Conservation (phyloP, 2,888 invertebrate genomes). For the Dendrolimus houi region DNA sequence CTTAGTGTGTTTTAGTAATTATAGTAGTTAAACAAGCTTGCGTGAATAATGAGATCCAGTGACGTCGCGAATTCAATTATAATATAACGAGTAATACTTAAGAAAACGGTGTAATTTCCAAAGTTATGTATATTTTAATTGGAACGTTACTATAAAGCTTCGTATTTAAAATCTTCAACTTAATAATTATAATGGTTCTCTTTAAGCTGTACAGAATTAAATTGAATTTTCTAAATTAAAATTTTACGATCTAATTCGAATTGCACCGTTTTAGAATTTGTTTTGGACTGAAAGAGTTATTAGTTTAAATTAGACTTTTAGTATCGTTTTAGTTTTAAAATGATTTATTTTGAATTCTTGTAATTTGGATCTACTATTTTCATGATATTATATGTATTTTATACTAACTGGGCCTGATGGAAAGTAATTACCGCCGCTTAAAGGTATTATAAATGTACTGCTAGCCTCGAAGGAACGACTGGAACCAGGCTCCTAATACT, state of each 20-base stretch:
- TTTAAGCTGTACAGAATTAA: neutral
- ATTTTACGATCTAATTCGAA: neutral
- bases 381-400: too few species aligned
- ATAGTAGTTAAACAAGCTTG: neutral
- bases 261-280: too few species aligned
- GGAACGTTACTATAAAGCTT: neutral
- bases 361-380: too few species aligned
- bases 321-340: too few species aligned
- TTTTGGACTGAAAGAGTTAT: too few species aligned
- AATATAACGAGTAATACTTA: neutral
- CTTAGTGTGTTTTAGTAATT: neutral
- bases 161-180: neutral
- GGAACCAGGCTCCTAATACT: too few species aligned
- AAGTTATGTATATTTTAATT: neutral
- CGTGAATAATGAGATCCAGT: neutral
- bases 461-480: too few species aligned
- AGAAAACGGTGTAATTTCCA: neutral
- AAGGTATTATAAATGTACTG: too few species aligned
- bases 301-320: too few species aligned
- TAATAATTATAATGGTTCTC: neutral
- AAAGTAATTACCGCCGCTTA: too few species aligned
- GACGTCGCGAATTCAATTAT: neutral
- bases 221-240: neutral
- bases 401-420: too few species aligned
- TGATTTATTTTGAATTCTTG: too few species aligned